These are phyloP conservation scores for Lophius americanus DNA, from an alignment of 2,797 vertebrate genomes.

Conservation along the genomic window DNA sequence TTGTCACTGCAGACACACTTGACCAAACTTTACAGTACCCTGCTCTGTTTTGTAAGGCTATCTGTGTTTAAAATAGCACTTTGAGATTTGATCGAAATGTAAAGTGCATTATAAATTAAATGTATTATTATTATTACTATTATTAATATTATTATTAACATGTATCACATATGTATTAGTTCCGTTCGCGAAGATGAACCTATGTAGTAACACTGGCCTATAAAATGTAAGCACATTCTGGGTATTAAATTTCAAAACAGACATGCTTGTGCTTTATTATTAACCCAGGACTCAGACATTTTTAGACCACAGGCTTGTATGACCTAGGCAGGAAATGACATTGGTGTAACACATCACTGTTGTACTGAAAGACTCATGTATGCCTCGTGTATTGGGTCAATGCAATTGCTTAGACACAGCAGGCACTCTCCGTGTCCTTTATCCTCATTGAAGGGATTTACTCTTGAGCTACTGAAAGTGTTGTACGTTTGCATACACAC, in stretches of 20 bases:
- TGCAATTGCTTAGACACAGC: conserved; percentile 32
- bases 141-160: background rate
- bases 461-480: conserved; percentile 57
- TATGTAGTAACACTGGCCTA: background rate
- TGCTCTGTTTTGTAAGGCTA: background rate
- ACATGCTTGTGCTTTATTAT: conserved; percentile 59
- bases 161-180: background rate
- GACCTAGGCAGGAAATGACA: conserved; percentile 17
- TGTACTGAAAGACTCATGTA: conserved; percentile 32
- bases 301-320: conserved; percentile 26
- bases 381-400: conserved; percentile 30
- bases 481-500: conserved; percentile 21
- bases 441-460: conserved; percentile 75
- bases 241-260: conserved; percentile 34
- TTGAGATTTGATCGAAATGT: no score
- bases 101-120: no score
- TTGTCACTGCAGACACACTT: conserved; percentile 1
- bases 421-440: conserved; percentile 45
- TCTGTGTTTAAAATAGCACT: background rate
- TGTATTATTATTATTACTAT: background rate
- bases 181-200: background rate
- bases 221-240: conserved; percentile 25
- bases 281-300: conserved; percentile 37
- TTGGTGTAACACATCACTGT: conserved; percentile 11
- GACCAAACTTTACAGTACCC: background rate